Evolutionary conservation across 2,888 invertebrate genomes (phyloP), one percentile per base, ranked within the genome.

Genomic region (Troides oblongomaculatus): DNA sequence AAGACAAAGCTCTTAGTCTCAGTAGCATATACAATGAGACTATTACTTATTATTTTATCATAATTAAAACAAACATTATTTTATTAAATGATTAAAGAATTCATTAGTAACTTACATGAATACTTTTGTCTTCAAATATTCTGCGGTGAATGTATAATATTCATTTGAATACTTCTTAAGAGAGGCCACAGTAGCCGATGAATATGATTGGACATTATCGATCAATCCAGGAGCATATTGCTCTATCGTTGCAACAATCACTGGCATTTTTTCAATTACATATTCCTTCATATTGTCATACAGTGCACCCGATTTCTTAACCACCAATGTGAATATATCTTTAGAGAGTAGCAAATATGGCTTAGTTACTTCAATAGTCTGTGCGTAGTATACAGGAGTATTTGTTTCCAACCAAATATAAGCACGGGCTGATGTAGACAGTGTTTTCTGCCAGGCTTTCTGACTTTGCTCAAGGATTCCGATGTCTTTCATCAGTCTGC

Each of bases 201-300:
- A 87, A 70, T 93, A 90, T 56, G 89, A 86, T 75, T 94, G 94
- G 23, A 96, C 91, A 77, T 94, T 94, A 18, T 94, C 94, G 30
- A 96, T 82, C 71, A 96, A 85, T n/a, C 96, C 96, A 0, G 96
- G 96, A 14, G 94, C 94, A 79, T 96, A 96, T 72, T 94, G 88
- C 66, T 96, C 96, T 77, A 96, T 93, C 0, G 89, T 88, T 0
- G 85, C 82, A 0, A 85, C 76, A 0, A 93, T 90, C 1, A 90
- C 80, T 0, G 93, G 92, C 18, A 89, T 86, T 75, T 94, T 95
- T 70, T 91, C 91, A 4, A 83, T 81, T 2, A 93, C 82, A 77
- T 93, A 94, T 12, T 90, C 90, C 43, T 84, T 89, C n/a, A 89
- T 76, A 74, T 94, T 93, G 2, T 82, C 82, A 73, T 92, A 94